Percentiles rank a stretch among this genome's conserved stretches.
Evolutionary conservation across 1,140 invertebrate genomes (phyloP).

Genomic region (Magallana angulata): DNA sequence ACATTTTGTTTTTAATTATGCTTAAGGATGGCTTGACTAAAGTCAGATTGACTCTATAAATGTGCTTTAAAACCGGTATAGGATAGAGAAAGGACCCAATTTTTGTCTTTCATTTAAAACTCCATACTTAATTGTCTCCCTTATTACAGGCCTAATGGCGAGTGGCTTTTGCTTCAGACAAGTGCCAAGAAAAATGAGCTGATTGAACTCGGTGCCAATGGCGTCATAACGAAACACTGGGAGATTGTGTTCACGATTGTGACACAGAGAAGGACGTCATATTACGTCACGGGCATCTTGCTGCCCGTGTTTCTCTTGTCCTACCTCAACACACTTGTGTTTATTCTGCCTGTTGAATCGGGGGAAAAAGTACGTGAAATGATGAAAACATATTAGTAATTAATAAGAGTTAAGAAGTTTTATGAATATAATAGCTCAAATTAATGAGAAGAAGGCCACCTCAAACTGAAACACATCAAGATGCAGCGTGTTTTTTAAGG

Average conservation of each 20-base stretch:
- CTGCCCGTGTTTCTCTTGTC: conserved; percentile 55
- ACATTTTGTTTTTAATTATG: no score
- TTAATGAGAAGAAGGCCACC: no score
- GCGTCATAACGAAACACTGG: conserved; percentile 34
- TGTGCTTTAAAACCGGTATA: no score
- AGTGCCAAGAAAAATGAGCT: neutral
- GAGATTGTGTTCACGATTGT: conserved; percentile 55
- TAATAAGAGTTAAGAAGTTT: no score
- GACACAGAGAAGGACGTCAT: conserved; percentile 38
- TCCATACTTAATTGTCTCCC: neutral
- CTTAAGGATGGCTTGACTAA: no score
- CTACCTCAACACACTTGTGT: conserved; percentile 48
- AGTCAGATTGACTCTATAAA: no score
- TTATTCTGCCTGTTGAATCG: conserved; percentile 54
- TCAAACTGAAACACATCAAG: no score
- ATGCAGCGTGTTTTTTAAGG: no score
- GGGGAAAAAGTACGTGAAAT: conserved; percentile 52
- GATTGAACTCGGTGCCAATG: conserved; percentile 14
- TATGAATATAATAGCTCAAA: no score
- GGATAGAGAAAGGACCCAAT: no score
- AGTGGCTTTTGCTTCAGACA: neutral
- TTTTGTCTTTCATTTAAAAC: no score
- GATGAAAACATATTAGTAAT: no score
- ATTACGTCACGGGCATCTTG: conserved; percentile 50
- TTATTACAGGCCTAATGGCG: conserved; percentile 32